A percentile compares a stretch with the other conserved stretches of the same genome.
Evolutionary conservation across 1,140 invertebrate species (phyloP).

Genomic region (Lamellibrachia luymesi): DNA sequence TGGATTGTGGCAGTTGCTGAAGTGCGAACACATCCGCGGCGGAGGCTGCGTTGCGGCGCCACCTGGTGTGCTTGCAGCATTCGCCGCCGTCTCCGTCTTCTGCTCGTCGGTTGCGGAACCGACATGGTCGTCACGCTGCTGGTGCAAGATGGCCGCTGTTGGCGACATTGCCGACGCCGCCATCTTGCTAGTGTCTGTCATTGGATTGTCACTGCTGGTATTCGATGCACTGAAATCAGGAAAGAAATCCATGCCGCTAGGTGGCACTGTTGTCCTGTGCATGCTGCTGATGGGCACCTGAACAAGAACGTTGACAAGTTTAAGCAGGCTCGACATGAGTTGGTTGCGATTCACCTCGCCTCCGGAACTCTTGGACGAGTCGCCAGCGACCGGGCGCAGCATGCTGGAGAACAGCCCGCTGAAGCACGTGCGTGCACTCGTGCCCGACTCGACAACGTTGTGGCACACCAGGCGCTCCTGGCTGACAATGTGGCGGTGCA

Average conservation of each 20-base stretch:
- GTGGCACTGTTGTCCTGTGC: not conserved
- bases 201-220: slow-evolving; percentile 18
- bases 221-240: not conserved
- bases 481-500: slow-evolving; percentile 64
- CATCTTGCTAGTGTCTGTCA: slow-evolving; percentile 36
- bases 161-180: slow-evolving; percentile 30
- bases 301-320: slow-evolving; percentile 69
- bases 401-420: slow-evolving; percentile 69
- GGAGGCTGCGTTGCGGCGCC: not conserved
- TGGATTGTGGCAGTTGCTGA: slow-evolving; percentile 2
- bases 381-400: slow-evolving; percentile 60
- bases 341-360: slow-evolving; percentile 66
- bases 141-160: not conserved
- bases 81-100: slow-evolving; percentile 19
- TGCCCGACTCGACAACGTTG: slow-evolving; percentile 45
- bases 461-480: slow-evolving; percentile 64
- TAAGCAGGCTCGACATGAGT: slow-evolving; percentile 69
- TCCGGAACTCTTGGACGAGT: slow-evolving; percentile 59
- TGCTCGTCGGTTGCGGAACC: slow-evolving; percentile 19
- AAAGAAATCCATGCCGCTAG: not conserved
- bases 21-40: slow-evolving; percentile 10
- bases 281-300: slow-evolving; percentile 64
- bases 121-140: not conserved
- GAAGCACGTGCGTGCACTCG: slow-evolving; percentile 58
- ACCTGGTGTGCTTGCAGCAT: not conserved